Evolutionary conservation across 1,140 invertebrate species (phyloP), one percentile per base, ranked within the genome.

Genomic region (Orussus abietinus): DNA sequence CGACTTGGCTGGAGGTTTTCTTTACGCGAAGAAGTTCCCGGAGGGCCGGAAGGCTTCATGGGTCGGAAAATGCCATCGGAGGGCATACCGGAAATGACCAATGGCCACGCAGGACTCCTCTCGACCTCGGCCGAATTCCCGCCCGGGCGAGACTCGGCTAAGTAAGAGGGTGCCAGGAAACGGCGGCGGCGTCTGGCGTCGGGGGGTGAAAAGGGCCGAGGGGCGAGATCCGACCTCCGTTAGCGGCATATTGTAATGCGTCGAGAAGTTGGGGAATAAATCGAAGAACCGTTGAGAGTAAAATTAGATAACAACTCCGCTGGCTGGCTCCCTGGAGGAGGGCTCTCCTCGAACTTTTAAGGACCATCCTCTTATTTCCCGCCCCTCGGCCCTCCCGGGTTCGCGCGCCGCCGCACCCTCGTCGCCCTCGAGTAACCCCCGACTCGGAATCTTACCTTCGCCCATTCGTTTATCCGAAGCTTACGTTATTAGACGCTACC

Each of bases 241-340:
- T 69, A 64, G 65, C 51, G 66, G 68, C 69, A 72, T 72, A 72
- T 72, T 72, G 69, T 71, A 72, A 72, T 69, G 66, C 63, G 62
- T 59, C 62, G 60, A 66, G 57, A 72, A 72, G 69, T 72, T 72
- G 57, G 68, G 59, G 68, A 69, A 72, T 72, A 72, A 72, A 72
- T 72, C 69, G 69, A 72, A 72, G 66, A 71, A 72, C 68, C 66
- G 68, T 71, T 72, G 67, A 70, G 67, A 71, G 69, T 72, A 69
- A 72, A 72, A 72, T 72, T 72, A 72, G 69, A 71, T 72, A 72
- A 72, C 68, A 71, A 71, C 66, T 69, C 62, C 55, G 52, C 17
- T 39, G 31, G 32, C 37, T 40, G 21, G 34, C 33, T 29, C 21
- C 13, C 12, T 49, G 61, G 59, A 60, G 51, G 58, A 55, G 50